A percentile compares a stretch with the other conserved stretches of the same genome.
These are phyloP conservation scores for Chelon auratus DNA, from an alignment of 2,797 vertebrate species.

Conservation along the genomic window DNA sequence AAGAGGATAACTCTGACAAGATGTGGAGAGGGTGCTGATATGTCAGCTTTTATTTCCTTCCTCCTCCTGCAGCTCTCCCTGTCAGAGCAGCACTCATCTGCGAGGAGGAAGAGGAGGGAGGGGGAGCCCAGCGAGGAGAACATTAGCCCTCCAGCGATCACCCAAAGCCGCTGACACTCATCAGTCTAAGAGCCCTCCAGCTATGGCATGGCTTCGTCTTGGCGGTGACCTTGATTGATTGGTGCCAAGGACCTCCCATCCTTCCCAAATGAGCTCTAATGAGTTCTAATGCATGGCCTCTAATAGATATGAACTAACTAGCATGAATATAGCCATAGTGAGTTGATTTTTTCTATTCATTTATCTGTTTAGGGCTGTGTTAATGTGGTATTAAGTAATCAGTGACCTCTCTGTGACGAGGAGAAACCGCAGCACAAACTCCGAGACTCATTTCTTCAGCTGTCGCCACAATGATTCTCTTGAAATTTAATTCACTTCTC, in stretches of 20 bases:
- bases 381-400: conserved; percentile 45
- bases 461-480: not conserved
- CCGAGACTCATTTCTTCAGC: not conserved
- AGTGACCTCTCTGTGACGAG: conserved; percentile 31
- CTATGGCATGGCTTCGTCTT: conserved; percentile 60
- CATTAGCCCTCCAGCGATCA: conserved; percentile 63
- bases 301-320: conserved; percentile 70
- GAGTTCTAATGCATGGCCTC: conserved; percentile 67
- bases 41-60: conserved; percentile 66
- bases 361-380: conserved; percentile 57
- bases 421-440: conserved; percentile 2
- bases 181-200: conserved; percentile 76
- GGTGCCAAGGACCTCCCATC: conserved; percentile 60
- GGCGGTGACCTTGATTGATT: conserved; percentile 80
- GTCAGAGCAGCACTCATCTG: conserved; percentile 63
- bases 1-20: conserved; percentile 66
- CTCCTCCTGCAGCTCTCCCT: conserved; percentile 58
- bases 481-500: too few relatives aligned
- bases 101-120: conserved; percentile 14
- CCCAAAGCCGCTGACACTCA: conserved; percentile 70
- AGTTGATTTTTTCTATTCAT: conserved; percentile 58
- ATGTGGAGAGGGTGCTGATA: conserved; percentile 65
- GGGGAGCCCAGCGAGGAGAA: conserved; percentile 38
- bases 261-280: conserved; percentile 73
- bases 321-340: conserved; percentile 50